Evolutionary conservation across 2,113 vertebrate genomes (phyloP), one percentile per base, ranked within the genome.

Genomic region (Helogale parvula): DNA sequence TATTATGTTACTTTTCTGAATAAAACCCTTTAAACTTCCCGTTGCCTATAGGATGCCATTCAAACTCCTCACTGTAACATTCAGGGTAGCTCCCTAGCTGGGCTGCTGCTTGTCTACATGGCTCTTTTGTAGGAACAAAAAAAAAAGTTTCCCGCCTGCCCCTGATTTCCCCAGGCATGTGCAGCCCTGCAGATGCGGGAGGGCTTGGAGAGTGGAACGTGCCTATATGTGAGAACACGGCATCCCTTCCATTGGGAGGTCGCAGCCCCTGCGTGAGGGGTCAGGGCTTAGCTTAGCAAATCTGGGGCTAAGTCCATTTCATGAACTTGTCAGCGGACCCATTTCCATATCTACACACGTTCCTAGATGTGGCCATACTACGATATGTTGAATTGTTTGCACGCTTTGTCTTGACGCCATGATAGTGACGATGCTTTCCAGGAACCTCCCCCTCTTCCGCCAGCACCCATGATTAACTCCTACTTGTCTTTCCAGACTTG

Each of bases 61-160:
- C 29, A 72, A 8, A 74, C 11, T 72, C 21, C 38, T 71, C 4
- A 17, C 86, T 2, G 0, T n/a, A 35, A 21, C 27, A 54, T n/a
- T 85, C 31, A 47, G 4, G 12, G 29, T 69, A 23, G 25, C 17
- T 77, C 19, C 33, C 33, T 90, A 14, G 7, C 3, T 68, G 60
- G 54, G 31, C 54, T 77, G 63, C 68, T 47, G 47, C 27, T 88
- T 15, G n/a, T 95, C 9, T 38, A 21, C n/a, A 41, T 11, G 25
- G 16, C 3, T 93, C 35, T 79, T 94, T 92, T 94, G 82, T 29
- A 25, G 47, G 85, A 41, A 76, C 29, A 47, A 91, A 35, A 52
- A 35, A 52, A 76, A 90, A 29, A 21, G 33, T 15, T 13, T 7
- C 3, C 3, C 29, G 45, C 50, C 50, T 50, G 3, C 50, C 9